Evolutionary conservation across 1,140 invertebrate genomes (phyloP), one percentile per base, ranked within the genome.

Genomic region (Drosophila elegans): DNA sequence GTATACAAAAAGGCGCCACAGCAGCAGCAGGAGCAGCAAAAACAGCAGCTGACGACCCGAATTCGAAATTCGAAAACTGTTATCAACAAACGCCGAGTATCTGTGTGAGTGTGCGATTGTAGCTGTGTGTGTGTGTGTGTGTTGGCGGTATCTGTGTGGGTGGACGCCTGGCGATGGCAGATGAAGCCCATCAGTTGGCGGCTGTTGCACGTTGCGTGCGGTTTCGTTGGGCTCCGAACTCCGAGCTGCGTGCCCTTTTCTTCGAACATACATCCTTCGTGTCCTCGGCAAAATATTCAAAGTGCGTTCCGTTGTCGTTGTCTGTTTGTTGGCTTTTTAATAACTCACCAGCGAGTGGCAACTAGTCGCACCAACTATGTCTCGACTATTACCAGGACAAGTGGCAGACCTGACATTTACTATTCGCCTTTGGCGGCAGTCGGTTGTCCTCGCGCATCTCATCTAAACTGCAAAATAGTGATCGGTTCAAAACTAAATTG

Each of bases 191-290:
- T 88, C 84, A 88, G 84, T 88, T 84, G 80, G 77, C 84, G 84
- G 84, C 84, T 89, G 84, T 88, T 88, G 84, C 84, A 89, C 84
- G 84, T 88, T 57, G 84, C 84, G 84, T 88, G 84, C 80, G 84
- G 83, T 88, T 78, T 83, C 42, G 51, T 52, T 64, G 45, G 44
- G 32, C 42, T 59, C 48, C 71, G 27, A 62, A 54, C 46, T 62
- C 38, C 82, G 74, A 75, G 80, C 83, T 53, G 85, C 84, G 83
- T 83, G 84, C 68, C 32, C 38, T 57, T n/a, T 51, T 39, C 53
- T 36, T 21, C 44, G 34, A 69, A 49, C 34, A n/a, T 39, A 29
- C 73, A 49, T 71, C 41, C 36, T 61, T 61, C 66, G 51, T 56
- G 25, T 60, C 34, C 38, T 60, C 59, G 63, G 55, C n/a, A 29